These are phyloP conservation scores for Promerops cafer DNA, from an alignment of 2,113 vertebrate species.

Conservation along the genomic window DNA sequence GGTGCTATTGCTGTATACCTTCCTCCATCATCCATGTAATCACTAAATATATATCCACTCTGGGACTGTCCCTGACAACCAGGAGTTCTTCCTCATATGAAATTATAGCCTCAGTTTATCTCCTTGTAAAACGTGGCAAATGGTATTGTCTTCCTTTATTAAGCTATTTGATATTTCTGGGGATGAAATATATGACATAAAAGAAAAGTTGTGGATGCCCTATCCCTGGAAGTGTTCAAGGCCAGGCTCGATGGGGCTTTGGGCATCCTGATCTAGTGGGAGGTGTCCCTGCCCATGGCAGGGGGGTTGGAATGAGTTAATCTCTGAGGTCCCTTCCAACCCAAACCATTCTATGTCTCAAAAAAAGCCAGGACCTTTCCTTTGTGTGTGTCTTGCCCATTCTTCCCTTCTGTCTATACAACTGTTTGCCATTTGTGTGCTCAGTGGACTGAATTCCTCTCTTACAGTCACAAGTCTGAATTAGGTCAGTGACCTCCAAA, in stretches of 20 bases:
- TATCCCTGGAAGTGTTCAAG: neutral
- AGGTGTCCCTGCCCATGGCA: neutral
- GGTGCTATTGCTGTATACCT: neutral
- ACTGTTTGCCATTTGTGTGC: neutral
- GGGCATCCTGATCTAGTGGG: neutral
- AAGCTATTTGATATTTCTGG: neutral
- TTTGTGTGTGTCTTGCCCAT: neutral
- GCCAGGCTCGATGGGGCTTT: neutral
- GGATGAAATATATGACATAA: neutral
- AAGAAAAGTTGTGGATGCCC: neutral
- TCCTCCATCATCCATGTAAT: neutral
- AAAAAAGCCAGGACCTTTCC: neutral
- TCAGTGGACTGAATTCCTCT: neutral
- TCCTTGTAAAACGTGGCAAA: neutral
- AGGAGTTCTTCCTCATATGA: neutral
- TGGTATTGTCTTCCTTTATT: neutral
- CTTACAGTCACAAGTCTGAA: neutral
- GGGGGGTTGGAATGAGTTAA: fast-evolving
- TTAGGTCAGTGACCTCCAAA: neutral
- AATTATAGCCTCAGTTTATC: neutral
- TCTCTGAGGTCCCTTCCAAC: neutral
- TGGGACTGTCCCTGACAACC: neutral
- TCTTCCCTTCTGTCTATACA: neutral
- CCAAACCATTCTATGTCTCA: neutral
- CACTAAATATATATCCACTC: neutral